These are phyloP conservation scores for Sciurus niger DNA, from an alignment of 2,113 vertebrate genomes.

Conservation along the genomic window DNA sequence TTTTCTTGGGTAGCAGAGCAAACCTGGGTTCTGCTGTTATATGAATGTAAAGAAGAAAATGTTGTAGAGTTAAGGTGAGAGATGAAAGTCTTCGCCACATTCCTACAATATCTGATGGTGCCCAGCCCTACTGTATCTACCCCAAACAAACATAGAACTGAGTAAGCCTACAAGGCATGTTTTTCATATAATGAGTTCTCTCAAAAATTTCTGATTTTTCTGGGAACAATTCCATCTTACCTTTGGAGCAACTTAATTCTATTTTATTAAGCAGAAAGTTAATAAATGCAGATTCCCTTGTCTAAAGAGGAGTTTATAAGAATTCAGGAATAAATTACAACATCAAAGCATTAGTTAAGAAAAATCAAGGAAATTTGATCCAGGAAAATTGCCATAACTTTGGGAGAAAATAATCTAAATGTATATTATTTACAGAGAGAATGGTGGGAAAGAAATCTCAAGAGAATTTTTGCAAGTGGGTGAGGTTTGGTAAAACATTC, in stretches of 20 bases:
- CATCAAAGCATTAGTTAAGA: neutral
- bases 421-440: neutral
- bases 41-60: neutral
- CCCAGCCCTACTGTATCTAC: neutral
- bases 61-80: neutral
- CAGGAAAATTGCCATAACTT: neutral
- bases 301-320: neutral
- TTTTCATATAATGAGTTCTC: neutral
- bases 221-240: neutral
- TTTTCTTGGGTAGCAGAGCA: neutral
- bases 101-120: neutral
- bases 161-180: neutral
- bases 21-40: neutral
- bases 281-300: neutral
- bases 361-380: slow-evolving; percentile 4
- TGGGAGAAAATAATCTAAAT: neutral
- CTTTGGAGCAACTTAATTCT: neutral
- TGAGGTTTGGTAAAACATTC: neutral
- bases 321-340: neutral
- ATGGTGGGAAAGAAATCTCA: neutral
- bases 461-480: neutral
- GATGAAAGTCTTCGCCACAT: neutral
- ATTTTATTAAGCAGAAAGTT: neutral
- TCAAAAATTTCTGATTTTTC: neutral
- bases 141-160: neutral